Percentiles rank a stretch among this genome's conserved stretches.
Evolutionary conservation across 2,113 vertebrate species (phyloP).

Genomic region (Pluvialis apricaria): DNA sequence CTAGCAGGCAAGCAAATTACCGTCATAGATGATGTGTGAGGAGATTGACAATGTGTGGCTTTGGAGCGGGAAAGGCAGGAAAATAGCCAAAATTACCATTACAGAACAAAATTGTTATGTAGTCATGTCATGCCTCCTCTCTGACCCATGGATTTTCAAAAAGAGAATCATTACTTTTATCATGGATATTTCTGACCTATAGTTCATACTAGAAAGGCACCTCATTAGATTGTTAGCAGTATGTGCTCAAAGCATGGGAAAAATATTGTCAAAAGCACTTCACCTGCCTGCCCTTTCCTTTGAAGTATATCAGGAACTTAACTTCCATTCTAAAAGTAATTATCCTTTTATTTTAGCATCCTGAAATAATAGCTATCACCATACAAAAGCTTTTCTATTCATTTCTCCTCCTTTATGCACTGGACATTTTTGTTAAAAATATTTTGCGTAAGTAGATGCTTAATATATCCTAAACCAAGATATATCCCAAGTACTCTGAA

Average conservation of each 20-base stretch:
- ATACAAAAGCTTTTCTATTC: background rate
- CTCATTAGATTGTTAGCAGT: background rate
- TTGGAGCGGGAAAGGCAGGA: background rate
- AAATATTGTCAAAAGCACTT: background rate
- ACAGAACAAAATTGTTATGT: background rate
- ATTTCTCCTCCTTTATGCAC: background rate
- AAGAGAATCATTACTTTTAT: constrained; percentile 39
- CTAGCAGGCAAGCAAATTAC: background rate
- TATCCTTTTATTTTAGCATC: background rate
- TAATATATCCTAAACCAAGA: background rate
- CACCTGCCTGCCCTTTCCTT: background rate
- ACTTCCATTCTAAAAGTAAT: background rate
- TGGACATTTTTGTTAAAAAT: background rate
- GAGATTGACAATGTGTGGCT: background rate
- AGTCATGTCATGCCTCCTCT: background rate
- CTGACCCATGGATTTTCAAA: constrained; percentile 11
- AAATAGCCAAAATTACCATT: background rate
- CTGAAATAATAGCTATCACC: background rate
- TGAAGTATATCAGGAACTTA: background rate
- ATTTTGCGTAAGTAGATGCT: background rate
- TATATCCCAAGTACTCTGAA: background rate
- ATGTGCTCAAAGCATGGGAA: background rate
- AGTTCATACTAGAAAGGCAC: constrained; percentile 1
- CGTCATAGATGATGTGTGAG: background rate
- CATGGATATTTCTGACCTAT: constrained; percentile 3